phyloP scores from a whole-genome alignment of 1,140 invertebrate species.

The Thaumatotibia leucotreta region DNA sequence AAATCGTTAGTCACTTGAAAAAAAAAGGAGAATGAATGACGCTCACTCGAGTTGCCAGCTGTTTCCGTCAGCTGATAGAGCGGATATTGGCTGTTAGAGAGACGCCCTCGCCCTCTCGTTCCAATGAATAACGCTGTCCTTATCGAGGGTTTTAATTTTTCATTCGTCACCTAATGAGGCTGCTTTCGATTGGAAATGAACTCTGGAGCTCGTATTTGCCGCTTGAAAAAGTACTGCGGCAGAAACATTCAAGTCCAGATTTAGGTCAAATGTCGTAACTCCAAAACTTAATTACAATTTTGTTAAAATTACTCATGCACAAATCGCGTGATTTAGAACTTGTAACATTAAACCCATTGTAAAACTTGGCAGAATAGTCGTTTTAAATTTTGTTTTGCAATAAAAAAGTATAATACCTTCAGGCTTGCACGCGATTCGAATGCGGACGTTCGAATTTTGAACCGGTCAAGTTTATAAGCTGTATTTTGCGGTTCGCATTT shows the following conservation, averaged over 20 bases:
- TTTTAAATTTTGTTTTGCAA: constrained; percentile 29
- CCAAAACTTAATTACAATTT: background rate
- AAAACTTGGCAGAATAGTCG: constrained; percentile 28
- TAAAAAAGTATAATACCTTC: constrained; percentile 23
- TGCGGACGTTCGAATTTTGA: constrained; percentile 31
- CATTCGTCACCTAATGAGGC: constrained; percentile 29
- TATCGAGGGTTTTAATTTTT: constrained; percentile 38
- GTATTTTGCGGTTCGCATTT: constrained; percentile 10
- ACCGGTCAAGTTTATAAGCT: constrained; percentile 13
- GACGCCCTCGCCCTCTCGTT: constrained; percentile 26
- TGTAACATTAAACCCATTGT: constrained; percentile 22
- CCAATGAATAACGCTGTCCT: constrained; percentile 20
- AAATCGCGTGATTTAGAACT: constrained; percentile 31
- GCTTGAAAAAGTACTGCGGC: background rate
- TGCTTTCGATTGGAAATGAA: background rate
- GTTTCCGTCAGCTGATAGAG: constrained; percentile 48
- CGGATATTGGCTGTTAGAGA: constrained; percentile 50
- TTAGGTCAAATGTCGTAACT: background rate
- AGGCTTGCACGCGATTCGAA: constrained; percentile 34
- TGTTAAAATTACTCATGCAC: constrained; percentile 7
- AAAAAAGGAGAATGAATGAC: constrained; percentile 34
- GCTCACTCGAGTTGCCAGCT: constrained; percentile 42
- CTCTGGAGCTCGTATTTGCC: background rate
- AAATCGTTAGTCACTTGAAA: constrained; percentile 30
- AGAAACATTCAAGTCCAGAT: background rate